Base-by-base conservation (phyloP, 2,113 vertebrate species). In the Pseudorectes ferrugineus region DNA sequence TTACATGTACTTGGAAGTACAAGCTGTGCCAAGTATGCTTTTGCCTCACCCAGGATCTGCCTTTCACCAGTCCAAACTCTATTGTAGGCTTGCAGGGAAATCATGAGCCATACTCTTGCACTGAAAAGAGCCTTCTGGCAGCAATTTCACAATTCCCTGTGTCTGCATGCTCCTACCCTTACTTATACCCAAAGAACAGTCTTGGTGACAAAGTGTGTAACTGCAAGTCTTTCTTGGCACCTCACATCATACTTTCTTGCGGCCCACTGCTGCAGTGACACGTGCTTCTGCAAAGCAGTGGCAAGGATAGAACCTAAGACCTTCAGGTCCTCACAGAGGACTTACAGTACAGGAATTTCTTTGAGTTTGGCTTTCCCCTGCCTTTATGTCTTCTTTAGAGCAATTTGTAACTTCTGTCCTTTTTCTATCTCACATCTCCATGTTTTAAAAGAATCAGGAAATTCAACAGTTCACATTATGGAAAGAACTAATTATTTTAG, bases 1-100 rank as follows among this genome's bases (percentile, higher is more conserved):
- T 79, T 21, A n/a, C 0, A 0, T 5, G 8, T 7, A 2, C 55
- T 20, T 40, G 12, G 43, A 43, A 61, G 35, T 28, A 51, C 16
- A 42, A 70, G 22, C 40, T 33, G 35, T 63, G 51, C 35, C 72
- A 79, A 8, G 5, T 17, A 12, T 35, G 58, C 38, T 14, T 73
- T 54, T 80, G 20, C 21, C 40, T 92, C 54, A 45, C 19, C 18
- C 55, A 26, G 2, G 43, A 43, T 38, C 43, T 82, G n/a, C 40
- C 42, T 70, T 86, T 22, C 33, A 24, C 35, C 35, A 62, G 21
- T 19, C 35, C 38, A 24, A 11, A 22, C n/a, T 59, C 24, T 58
- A 2, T 16, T 66, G 38, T 14, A 55, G 48, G 52, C 14, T 57
- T 76, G 40, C 40, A 85, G 55, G 19, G 35, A 46, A 70, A 36